Evolutionary conservation across 2,888 invertebrate genomes (phyloP), one percentile per base, ranked within the genome.

Genomic region (Sthenelais limicola): DNA sequence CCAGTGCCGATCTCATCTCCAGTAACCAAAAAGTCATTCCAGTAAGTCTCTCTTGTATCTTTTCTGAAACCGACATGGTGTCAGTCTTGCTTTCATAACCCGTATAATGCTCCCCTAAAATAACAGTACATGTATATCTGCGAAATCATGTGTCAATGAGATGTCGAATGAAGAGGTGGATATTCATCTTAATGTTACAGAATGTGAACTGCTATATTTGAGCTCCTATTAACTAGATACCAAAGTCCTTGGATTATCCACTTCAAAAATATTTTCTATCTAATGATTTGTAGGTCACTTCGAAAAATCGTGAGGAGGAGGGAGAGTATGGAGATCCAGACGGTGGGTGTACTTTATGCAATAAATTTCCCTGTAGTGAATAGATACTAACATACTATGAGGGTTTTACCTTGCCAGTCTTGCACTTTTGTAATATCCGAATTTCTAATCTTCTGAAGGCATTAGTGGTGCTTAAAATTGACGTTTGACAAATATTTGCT

Each of bases 11-110:
- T 89, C 90, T 99, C 38, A 80, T 85, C 51, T 94, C 96, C 0
- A 94, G 94, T 80, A 96, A 98, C 87, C 92, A 93, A 0, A 91
- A 96, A 85, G 97, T 98, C 0, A 91, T 97, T 30, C 98, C 98
- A 0, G 97, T 89, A 79, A 82, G 84, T 83, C 7, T 21, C 15
- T n/a, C n/a, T 38, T 35, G 18, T 0, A 43, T 43, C 18, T 43
- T 9, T 9, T 43, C 12, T 43, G n/a, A n/a, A n/a, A n/a, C n/a
- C n/a, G n/a, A n/a, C n/a, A n/a, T n/a, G n/a, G n/a, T n/a, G n/a
- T n/a, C n/a, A n/a, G n/a, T n/a, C n/a, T n/a, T n/a, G n/a, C n/a
- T n/a, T n/a, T n/a, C n/a, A n/a, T n/a, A n/a, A n/a, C n/a, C n/a
- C n/a, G n/a, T n/a, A n/a, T n/a, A n/a, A n/a, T n/a, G n/a, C n/a